Percentiles rank a stretch among this genome's conserved stretches.
Conservation (phyloP, 2,797 vertebrate genomes). For the Myotis vivesi region DNA sequence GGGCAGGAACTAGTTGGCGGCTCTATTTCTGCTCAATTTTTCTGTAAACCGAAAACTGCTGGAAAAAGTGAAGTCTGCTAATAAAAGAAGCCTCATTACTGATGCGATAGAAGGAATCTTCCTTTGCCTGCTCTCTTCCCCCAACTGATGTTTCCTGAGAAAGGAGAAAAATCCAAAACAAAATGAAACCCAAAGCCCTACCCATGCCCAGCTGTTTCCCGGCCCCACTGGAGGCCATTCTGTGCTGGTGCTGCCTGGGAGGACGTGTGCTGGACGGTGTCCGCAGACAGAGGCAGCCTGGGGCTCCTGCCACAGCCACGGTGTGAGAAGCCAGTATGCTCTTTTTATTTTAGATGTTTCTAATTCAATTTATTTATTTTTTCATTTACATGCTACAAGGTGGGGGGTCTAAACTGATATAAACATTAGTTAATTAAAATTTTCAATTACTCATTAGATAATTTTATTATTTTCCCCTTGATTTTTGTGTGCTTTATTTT, state of each 20-base stretch:
- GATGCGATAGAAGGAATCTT: background rate
- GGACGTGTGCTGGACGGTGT: background rate
- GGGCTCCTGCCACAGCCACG: background rate
- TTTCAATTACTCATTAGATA: no score
- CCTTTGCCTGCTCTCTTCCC: background rate
- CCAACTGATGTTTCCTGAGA: background rate
- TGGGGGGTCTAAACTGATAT: no score
- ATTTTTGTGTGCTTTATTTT: no score
- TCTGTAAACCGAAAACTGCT: background rate
- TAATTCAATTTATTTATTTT: no score
- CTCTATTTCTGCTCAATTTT: background rate
- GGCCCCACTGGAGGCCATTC: fast-evolving
- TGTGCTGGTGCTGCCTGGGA: fast-evolving
- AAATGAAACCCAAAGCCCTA: background rate
- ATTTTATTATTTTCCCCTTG: no score
- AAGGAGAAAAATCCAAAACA: background rate
- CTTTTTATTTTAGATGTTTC: background rate
- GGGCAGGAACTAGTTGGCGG: fast-evolving
- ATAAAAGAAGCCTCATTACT: background rate
- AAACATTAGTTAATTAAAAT: no score
- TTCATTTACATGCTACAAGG: no score
- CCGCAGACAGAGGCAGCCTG: background rate
- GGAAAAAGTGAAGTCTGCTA: background rate
- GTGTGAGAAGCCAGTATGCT: background rate
- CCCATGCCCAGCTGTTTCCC: fast-evolving